Conservation (phyloP, 2,113 vertebrate genomes). For the Elgaria multicarinata region DNA sequence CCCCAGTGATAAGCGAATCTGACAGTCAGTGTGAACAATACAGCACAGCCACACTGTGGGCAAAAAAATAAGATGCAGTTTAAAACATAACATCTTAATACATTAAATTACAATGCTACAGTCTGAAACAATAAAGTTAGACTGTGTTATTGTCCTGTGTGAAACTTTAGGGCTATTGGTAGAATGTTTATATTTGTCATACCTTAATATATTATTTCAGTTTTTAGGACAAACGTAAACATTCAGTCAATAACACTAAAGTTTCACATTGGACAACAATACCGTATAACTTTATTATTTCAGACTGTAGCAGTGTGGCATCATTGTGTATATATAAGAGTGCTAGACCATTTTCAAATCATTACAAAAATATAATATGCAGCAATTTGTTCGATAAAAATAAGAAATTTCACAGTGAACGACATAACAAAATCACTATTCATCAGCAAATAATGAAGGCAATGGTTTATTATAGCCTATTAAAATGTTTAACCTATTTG, state of each 20-base stretch:
- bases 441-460: slow-evolving; percentile 11
- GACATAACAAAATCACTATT: background rate
- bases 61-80: slow-evolving; percentile 74
- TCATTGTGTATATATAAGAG: background rate
- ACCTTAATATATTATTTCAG: slow-evolving; percentile 49
- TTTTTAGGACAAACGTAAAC: background rate
- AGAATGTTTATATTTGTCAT: slow-evolving; percentile 35
- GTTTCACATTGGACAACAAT: background rate
- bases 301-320: background rate
- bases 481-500: background rate
- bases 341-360: slow-evolving; percentile 6
- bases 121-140: background rate
- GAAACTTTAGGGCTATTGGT: background rate
- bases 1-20: slow-evolving; percentile 75
- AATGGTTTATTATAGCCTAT: background rate
- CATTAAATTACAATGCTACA: slow-evolving; percentile 27
- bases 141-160: background rate
- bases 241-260: background rate
- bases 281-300: background rate
- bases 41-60: slow-evolving; percentile 70
- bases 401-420: background rate
- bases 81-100: slow-evolving; percentile 56
- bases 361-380: background rate
- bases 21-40: slow-evolving; percentile 72
- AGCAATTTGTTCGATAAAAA: slow-evolving; percentile 31